phyloP scores from a whole-genome alignment of 1,140 invertebrate genomes.

The Halictus rubicundus region DNA sequence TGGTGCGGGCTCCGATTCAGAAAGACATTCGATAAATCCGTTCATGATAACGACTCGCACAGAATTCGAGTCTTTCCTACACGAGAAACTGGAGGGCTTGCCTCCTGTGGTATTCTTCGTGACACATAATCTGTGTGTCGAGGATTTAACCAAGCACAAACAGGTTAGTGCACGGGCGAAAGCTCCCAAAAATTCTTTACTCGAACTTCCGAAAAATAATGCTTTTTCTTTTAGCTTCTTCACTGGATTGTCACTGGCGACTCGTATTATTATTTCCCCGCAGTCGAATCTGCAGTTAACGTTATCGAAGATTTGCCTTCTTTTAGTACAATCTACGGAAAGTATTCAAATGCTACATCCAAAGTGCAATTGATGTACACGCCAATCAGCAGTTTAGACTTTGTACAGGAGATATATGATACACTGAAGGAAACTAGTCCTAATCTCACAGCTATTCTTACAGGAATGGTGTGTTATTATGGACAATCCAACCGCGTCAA shows the following conservation, averaged over 20 bases:
- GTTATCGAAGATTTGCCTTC: slow-evolving; percentile 63
- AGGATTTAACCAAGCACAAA: slow-evolving; percentile 71
- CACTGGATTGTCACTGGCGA: slow-evolving; percentile 53
- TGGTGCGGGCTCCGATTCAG: slow-evolving; percentile 39
- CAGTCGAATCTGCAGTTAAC: slow-evolving; percentile 67
- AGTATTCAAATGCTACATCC: slow-evolving; percentile 60
- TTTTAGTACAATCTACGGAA: slow-evolving; percentile 65
- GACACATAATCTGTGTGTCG: slow-evolving; percentile 70
- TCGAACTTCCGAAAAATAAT: not conserved
- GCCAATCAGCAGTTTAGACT: slow-evolving; percentile 63
- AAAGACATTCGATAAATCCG: slow-evolving; percentile 58
- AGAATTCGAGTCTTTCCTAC: slow-evolving; percentile 63
- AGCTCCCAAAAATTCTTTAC: not conserved
- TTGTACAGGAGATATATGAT: slow-evolving; percentile 68
- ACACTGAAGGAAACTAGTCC: slow-evolving; percentile 62
- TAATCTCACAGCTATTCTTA: slow-evolving; percentile 67
- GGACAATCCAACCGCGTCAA: slow-evolving; percentile 66
- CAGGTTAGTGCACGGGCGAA: slow-evolving; percentile 57
- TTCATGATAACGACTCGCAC: slow-evolving; percentile 60
- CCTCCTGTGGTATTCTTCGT: slow-evolving; percentile 64
- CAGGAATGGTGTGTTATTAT: slow-evolving; percentile 72
- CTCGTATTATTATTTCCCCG: slow-evolving; percentile 63
- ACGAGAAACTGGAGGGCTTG: slow-evolving; percentile 52
- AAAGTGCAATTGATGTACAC: slow-evolving; percentile 64
- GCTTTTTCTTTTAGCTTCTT: slow-evolving; percentile 56